Evolutionary conservation across 2,888 invertebrate genomes (phyloP), one percentile per base, ranked within the genome.

Genomic region (Odontomyia ornata): DNA sequence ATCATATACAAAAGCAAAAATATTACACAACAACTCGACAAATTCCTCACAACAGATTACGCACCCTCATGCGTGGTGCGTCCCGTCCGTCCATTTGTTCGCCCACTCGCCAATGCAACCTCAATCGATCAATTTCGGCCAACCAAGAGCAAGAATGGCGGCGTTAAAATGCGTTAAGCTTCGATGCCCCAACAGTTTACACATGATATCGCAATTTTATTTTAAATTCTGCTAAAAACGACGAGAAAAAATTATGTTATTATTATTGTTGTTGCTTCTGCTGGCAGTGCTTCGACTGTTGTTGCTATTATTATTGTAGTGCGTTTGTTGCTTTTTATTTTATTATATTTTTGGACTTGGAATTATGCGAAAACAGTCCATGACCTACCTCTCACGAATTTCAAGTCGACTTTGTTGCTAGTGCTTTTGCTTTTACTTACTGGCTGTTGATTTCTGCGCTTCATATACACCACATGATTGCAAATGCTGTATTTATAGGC

Each of bases 381-480:
- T 73, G 60, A 73, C 73, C 73, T 73, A 73, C 73, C 73, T 43
- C 60, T 21, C 57, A 60, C 36, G 5, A 36, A 36, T 5, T 36
- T 5, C 9, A 36, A 36, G n/a, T 36, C 36, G 36, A 3, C 9
- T 9, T 36, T 36, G 36, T 36, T n/a, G 36, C 5, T 36, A 3
- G 36, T 9, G 9, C 5, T 36, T 36, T 36, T 36, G 36, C 36
- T 9, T 36, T 36, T 36, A 5, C 9, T n/a, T n/a, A n/a, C n/a
- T n/a, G n/a, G n/a, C n/a, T n/a, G n/a, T n/a, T n/a, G n/a, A n/a
- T n/a, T n/a, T n/a, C n/a, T n/a, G n/a, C n/a, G n/a, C n/a, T n/a
- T n/a, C n/a, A n/a, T n/a, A n/a, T n/a, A n/a, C n/a, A n/a, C n/a
- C n/a, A n/a, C n/a, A n/a, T n/a, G 36, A 36, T 36, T 36, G 36